Evolutionary conservation across 2,113 vertebrate genomes (phyloP).

Genomic region (Sclerurus mexicanus): DNA sequence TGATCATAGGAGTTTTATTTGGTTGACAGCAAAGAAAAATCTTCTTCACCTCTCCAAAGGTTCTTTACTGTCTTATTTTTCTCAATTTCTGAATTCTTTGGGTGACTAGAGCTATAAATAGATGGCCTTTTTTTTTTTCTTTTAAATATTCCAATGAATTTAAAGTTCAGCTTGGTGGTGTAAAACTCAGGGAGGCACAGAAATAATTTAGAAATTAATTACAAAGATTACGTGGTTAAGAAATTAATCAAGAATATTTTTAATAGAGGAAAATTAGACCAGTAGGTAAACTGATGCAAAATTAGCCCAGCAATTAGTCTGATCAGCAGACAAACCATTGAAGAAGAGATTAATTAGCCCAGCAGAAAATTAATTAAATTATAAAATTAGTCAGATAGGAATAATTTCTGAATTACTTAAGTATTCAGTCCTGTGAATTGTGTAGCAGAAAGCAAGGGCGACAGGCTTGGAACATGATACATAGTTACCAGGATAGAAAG

Average conservation of each 20-base stretch:
- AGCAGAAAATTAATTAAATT: conserved; percentile 46
- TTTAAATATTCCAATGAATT: not conserved
- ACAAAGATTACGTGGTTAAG: not conserved
- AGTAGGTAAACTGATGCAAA: conserved; percentile 13
- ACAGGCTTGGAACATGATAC: not conserved
- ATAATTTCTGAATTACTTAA: conserved; percentile 47
- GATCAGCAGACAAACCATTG: conserved; percentile 25
- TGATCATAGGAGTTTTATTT: not conserved
- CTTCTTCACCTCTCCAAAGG: not conserved
- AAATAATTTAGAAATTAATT: not conserved
- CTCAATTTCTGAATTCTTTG: not conserved
- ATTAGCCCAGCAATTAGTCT: conserved; percentile 32
- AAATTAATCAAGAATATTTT: not conserved
- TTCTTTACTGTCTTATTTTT: not conserved
- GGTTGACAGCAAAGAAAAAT: not conserved
- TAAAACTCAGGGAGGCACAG: not conserved
- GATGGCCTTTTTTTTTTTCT: not conserved
- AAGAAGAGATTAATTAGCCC: conserved; percentile 44
- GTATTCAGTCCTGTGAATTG: not conserved
- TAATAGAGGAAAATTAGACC: not conserved
- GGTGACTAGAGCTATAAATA: not conserved
- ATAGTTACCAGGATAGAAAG: not conserved
- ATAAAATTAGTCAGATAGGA: conserved; percentile 27
- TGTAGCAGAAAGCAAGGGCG: not conserved
- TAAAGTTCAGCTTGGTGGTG: not conserved